Base-by-base conservation (phyloP, 2,888 invertebrate genomes). In the Parnassius glacialis region DNA sequence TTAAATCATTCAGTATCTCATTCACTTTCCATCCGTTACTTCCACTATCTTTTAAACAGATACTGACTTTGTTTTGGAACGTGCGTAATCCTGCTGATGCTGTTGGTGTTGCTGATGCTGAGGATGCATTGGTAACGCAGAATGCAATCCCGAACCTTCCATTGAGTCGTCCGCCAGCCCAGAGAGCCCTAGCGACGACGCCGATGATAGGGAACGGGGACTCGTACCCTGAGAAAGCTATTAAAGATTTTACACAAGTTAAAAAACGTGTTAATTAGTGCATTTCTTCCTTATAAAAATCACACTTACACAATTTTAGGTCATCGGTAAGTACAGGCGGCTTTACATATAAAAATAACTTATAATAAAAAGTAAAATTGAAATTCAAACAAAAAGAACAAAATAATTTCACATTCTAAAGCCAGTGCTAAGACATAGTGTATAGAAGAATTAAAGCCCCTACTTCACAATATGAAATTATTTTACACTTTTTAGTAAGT, bases 161-260 rank as follows among this genome's bases (percentile, higher is more conserved):
- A 68, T 52, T 92, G 93, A 77, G 93, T 95, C 95, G 72, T 94
- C 94, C 64, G 94, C 93, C 25, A 94, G 87, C 68, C 94, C 85
- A 41, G 94, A 92, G 70, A 95, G 92, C 54, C 94, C 94, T 65
- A 90, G 78, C 42, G 87, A 85, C 11, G 94, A 94, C 66, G 93
- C 93, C 0, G 94, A 93, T 43, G 88, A 85, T 58, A 94, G 91
- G 68, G 93, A 93, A 1, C 94, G 92, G 10, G 87, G 82, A 47
- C 81, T 80, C 10, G 76, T 75, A 0, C 83, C 84, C 57, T 80
- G 81, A 56, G 62, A 62, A 0, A 57, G 45, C 70, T 71, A 62
- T 10, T 7, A 50, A n/a, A 54, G 11, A 53, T 43, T 20, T 45
- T 50, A 41, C 41, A 16, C 10, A 13, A 20, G 20, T 16, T 16